Evolutionary conservation across 2,113 vertebrate genomes (phyloP).

Genomic region (Buteo buteo): DNA sequence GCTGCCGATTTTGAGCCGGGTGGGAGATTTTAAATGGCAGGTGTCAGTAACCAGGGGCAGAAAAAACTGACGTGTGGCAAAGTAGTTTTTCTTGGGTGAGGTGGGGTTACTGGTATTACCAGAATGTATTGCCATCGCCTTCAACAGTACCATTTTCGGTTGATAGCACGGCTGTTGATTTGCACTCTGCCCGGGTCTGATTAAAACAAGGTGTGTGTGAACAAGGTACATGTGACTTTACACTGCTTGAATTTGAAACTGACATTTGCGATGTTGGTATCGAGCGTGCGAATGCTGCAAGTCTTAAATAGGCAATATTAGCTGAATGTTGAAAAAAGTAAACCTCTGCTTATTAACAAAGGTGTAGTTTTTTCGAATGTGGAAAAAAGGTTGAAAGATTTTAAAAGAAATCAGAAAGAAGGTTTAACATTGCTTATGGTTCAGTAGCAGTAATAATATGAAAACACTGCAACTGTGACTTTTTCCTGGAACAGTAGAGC

Average conservation of each 20-base stretch:
- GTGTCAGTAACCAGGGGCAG: no score
- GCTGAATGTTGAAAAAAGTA: no score
- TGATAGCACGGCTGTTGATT: rapidly evolving
- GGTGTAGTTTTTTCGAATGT: no score
- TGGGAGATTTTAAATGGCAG: no score
- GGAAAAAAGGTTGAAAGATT: neutral
- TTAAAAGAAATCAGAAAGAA: no score
- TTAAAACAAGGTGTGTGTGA: neutral
- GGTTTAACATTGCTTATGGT: rapidly evolving
- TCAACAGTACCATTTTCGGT: rapidly evolving
- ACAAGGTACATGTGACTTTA: neutral
- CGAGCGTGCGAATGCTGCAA: neutral
- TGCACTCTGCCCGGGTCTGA: neutral
- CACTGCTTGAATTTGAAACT: neutral
- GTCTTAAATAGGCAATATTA: no score
- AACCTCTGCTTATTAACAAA: neutral
- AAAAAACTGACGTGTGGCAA: rapidly evolving
- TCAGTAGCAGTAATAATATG: neutral
- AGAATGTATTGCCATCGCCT: rapidly evolving
- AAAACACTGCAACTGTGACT: neutral
- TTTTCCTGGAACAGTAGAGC: neutral
- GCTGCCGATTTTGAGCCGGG: no score
- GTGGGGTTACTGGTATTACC: rapidly evolving
- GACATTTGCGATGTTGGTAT: rapidly evolving
- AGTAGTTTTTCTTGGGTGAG: no score